Evolutionary conservation across 1,140 invertebrate genomes (phyloP).

Genomic region (Heliconius eleuchia): DNA sequence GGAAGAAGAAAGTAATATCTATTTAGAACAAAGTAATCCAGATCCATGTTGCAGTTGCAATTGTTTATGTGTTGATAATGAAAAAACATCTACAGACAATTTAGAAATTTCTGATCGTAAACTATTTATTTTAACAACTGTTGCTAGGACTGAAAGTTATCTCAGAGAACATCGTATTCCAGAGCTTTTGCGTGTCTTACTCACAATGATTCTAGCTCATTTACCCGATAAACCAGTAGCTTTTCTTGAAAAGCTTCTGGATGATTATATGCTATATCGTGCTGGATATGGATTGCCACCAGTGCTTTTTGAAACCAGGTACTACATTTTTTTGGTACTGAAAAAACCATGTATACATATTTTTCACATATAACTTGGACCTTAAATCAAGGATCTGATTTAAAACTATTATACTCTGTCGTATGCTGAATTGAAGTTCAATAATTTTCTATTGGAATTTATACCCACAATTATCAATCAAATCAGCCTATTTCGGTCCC

Average conservation of each 20-base stretch:
- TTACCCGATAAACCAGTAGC: conserved; percentile 50
- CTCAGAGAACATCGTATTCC: conserved; percentile 64
- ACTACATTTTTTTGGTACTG: conserved; percentile 17
- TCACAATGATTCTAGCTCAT: conserved; percentile 62
- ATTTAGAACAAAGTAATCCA: conserved; percentile 18
- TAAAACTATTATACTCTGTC: not conserved
- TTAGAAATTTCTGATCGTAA: conserved; percentile 54
- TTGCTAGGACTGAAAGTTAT: conserved; percentile 66
- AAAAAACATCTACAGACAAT: conserved; percentile 45
- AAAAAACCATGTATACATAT: too few species aligned
- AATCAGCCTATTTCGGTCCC: too few species aligned
- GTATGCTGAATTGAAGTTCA: not conserved
- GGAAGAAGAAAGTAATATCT: conserved; percentile 48
- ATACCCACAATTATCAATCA: not conserved
- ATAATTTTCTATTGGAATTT: not conserved
- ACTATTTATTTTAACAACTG: conserved; percentile 54
- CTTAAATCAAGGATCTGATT: not conserved
- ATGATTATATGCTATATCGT: conserved; percentile 70
- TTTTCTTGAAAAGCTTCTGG: conserved; percentile 61
- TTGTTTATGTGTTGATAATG: conserved; percentile 47
- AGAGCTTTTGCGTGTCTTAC: conserved; percentile 62
- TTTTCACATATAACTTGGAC: too few species aligned
- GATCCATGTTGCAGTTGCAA: conserved; percentile 48
- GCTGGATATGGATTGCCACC: conserved; percentile 61
- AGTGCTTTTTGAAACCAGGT: conserved; percentile 66